Evolutionary conservation across 2,888 invertebrate genomes (phyloP).

Genomic region (Bhutanitis thaidina): DNA sequence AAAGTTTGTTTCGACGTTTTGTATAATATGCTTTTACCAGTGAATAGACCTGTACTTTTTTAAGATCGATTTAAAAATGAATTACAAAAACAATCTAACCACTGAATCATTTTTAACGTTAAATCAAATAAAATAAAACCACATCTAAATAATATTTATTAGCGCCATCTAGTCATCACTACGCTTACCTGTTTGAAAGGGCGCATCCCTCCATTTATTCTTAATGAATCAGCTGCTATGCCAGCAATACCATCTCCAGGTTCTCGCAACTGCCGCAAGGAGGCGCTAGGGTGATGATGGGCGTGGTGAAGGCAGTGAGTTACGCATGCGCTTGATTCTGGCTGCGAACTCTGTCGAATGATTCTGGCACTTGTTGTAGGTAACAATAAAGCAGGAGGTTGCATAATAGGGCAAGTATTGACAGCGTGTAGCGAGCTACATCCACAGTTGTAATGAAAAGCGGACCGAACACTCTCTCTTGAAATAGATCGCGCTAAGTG

Average conservation of each 20-base stretch:
- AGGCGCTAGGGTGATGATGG: constrained; percentile 89
- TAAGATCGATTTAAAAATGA: too few species aligned
- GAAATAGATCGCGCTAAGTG: constrained; percentile 92
- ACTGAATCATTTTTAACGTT: too few species aligned
- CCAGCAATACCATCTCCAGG: constrained; percentile 94
- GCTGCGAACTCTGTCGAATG: constrained; percentile 93
- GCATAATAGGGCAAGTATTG: constrained; percentile 83
- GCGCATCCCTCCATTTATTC: constrained; percentile 97
- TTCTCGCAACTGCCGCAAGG: constrained; percentile 90
- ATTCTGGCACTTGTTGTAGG: constrained; percentile 88
- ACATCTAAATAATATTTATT: neutral
- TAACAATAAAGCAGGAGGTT: constrained; percentile 86
- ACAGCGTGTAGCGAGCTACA: constrained; percentile 75
- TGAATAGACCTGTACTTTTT: too few species aligned
- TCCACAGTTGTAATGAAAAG: constrained; percentile 83
- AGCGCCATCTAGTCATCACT: constrained; percentile 57
- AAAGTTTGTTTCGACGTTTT: too few species aligned
- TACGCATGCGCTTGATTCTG: constrained; percentile 86
- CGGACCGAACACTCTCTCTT: constrained; percentile 88
- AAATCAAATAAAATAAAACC: too few species aligned
- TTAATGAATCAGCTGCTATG: constrained; percentile 96
- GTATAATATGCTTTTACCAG: too few species aligned
- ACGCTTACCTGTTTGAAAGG: constrained; percentile 94
- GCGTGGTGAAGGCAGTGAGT: constrained; percentile 82
- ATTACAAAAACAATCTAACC: too few species aligned